phyloP scores from a whole-genome alignment of 2,888 invertebrate genomes.

The Yponomeuta plumbellus region DNA sequence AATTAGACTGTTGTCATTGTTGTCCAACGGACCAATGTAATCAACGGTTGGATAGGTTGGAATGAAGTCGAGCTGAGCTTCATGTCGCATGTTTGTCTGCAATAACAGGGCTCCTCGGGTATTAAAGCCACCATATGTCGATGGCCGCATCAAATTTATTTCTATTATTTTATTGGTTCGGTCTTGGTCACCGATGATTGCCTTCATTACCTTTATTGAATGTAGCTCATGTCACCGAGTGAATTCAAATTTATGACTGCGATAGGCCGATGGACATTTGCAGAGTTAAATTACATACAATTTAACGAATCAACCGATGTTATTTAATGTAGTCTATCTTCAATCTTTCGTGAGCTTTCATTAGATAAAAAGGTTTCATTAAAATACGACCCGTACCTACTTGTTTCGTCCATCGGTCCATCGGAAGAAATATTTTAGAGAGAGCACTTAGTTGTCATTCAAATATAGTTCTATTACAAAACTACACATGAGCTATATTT shows the following conservation, averaged over 20 bases:
- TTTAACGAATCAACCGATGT: not conserved
- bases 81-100: constrained; percentile 76
- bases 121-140: constrained; percentile 73
- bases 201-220: constrained; percentile 72
- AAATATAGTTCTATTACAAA: too few relatives aligned
- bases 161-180: constrained; percentile 74
- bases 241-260: constrained; percentile 71
- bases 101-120: constrained; percentile 73
- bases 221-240: constrained; percentile 54
- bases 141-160: constrained; percentile 72
- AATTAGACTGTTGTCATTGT: constrained; percentile 68
- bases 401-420: too few relatives aligned
- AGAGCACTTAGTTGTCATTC: too few relatives aligned
- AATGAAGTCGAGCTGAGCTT: constrained; percentile 64
- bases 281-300: constrained; percentile 7
- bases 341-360: too few relatives aligned
- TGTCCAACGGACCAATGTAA: constrained; percentile 69
- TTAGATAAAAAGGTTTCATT: too few relatives aligned
- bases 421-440: too few relatives aligned
- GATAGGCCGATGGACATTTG: constrained; percentile 64
- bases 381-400: too few relatives aligned
- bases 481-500: too few relatives aligned
- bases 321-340: not conserved
- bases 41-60: constrained; percentile 68
- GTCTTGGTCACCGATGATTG: constrained; percentile 65